Conservation (phyloP, 2,888 invertebrate species). For the Neelides folsomi region DNA sequence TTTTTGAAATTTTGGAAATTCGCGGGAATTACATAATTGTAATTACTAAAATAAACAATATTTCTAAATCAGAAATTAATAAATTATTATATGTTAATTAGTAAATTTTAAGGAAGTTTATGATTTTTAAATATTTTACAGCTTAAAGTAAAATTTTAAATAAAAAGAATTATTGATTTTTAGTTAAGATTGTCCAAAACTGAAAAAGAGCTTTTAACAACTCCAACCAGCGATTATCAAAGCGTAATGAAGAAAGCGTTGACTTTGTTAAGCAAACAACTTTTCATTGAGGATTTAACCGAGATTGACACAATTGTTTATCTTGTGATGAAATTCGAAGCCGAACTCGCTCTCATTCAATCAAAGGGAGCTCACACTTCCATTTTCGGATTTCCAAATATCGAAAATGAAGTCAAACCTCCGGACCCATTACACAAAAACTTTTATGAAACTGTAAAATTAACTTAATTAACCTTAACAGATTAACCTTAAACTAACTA, state of each 20-base stretch:
- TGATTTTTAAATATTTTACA: no score
- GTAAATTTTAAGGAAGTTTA: no score
- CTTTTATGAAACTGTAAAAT: constrained; percentile 4
- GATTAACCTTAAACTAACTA: not conserved
- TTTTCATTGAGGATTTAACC: constrained; percentile 6
- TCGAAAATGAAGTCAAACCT: constrained; percentile 1
- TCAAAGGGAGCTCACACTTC: constrained; percentile 5
- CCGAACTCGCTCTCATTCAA: constrained; percentile 7
- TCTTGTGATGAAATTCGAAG: constrained; percentile 15
- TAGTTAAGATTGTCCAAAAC: not conserved
- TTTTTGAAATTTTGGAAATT: constrained; percentile 11
- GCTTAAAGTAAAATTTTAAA: no score
- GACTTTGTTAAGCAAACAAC: constrained; percentile 3
- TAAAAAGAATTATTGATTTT: no score
- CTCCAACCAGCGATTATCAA: constrained; percentile 5
- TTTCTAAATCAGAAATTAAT: no score
- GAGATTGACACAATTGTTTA: constrained; percentile 20
- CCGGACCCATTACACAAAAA: constrained; percentile 11
- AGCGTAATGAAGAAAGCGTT: constrained; percentile 9
- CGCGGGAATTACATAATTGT: constrained; percentile 10
- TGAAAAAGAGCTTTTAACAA: not conserved
- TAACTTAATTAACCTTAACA: not conserved
- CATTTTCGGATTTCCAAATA: constrained; percentile 13
- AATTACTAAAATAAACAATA: no score
- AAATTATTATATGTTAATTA: no score